Base-by-base conservation (phyloP, 2,888 invertebrate genomes). In the Volucella bombylans region DNA sequence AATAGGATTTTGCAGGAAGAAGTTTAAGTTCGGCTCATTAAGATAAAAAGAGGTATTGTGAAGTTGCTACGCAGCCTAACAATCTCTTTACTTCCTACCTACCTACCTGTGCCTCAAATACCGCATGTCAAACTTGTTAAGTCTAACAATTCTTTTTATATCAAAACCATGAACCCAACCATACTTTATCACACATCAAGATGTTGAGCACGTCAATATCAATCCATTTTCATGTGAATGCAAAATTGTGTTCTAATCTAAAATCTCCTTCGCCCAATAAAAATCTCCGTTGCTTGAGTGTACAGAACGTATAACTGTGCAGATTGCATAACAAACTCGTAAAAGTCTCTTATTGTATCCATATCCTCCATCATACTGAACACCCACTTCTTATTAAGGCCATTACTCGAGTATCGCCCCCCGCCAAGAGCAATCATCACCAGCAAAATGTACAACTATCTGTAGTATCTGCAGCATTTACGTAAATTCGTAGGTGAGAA, bases 311-410 rank as follows among this genome's bases (percentile, higher is more conserved):
- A 59, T 43, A 43, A 8, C 54, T 55, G 31, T 39, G 11, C 43
- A 50, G 43, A 72, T 62, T 72, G 52, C 54, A 62, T 68, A 79
- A 79, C 65, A 49, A 59, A 47, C 31, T 74, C 80, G 67, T 80
- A 62, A 80, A 80, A 80, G 67, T 61, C 67, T 31, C 31, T 61
- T 59, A 54, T 59, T 47, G 69, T 77, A 41, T 18, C 49, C 45
- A 43, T 59, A 52, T 67, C 41, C 10, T 43, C 41, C 14, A 31
- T 61, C 71, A 71, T 57, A 64, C 39, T 23, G n/a, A 41, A 50
- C 57, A 59, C 74, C 74, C 74, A 74, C 74, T 65, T 47, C 57
- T 67, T 50, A 59, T 50, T 61, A 57, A 47, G 59, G 15, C 45
- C 57, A 68, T 77, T 69, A 62, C 54, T 54, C 62, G 68, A 54